These are phyloP conservation scores for Xiphorhynchus elegans DNA, from an alignment of 2,113 vertebrate genomes.

Conservation along the genomic window DNA sequence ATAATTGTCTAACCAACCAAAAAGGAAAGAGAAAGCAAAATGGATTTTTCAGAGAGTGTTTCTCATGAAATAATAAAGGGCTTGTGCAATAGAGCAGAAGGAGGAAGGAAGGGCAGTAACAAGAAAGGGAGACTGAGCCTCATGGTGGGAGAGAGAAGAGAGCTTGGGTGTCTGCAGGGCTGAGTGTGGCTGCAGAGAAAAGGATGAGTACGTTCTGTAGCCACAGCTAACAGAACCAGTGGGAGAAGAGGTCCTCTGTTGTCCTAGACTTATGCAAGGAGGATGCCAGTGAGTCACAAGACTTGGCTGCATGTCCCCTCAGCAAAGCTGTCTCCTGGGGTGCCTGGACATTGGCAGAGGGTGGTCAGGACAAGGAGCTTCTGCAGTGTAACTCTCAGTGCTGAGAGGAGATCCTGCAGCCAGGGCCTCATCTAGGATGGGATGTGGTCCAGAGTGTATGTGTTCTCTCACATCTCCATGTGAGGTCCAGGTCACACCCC, in stretches of 20 bases:
- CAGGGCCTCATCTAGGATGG: background rate
- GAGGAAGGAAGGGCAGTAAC: background rate
- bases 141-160: background rate
- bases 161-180: background rate
- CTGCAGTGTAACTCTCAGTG: background rate
- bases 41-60: constrained; percentile 9
- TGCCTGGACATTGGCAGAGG: background rate
- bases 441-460: background rate
- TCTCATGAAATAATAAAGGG: background rate
- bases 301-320: fast-evolving
- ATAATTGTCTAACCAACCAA: constrained; percentile 38
- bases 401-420: background rate
- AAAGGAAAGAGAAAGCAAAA: constrained; percentile 26
- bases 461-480: fast-evolving
- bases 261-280: background rate
- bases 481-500: background rate
- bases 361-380: fast-evolving
- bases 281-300: background rate
- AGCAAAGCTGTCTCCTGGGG: background rate
- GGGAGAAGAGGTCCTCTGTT: background rate
- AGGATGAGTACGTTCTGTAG: background rate
- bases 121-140: background rate
- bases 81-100: background rate
- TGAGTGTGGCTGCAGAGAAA: background rate
- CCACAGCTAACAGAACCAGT: background rate